Evolutionary conservation across 2,797 vertebrate species (phyloP), one percentile per base, ranked within the genome.

Genomic region (Lates japonicus): DNA sequence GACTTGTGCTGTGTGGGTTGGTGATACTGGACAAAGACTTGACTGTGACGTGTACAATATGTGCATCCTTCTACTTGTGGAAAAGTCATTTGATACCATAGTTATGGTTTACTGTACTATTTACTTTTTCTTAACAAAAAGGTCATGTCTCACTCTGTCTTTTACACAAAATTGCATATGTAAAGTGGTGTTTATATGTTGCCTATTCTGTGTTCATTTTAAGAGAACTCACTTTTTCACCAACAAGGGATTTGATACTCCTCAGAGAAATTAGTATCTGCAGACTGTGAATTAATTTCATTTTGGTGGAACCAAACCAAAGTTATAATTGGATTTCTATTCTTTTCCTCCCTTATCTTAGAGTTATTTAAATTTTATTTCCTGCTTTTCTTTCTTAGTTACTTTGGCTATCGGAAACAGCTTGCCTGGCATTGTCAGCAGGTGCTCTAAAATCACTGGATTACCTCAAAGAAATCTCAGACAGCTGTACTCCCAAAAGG

Each of bases 261-360:
- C 65, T 81, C 20, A 0, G 72, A 84, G 44, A 81, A 83, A 76
- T 71, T 35, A 42, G 19, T 42, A 57, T 58, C 37, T 73, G 48
- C 51, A 80, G 59, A 83, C 33, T 58, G 29, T 69, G 41, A 76
- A 78, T 74, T 73, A 39, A 80, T 81, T 80, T 66, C 13, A 54
- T 71, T 75, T 78, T 44, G 19, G 20, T 44, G 35, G 22, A 62
- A 73, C 29, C 49, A 76, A 85, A 80, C 31, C 52, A 33, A 86
- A 81, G 48, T 83, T 49, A 70, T 70, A 74, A 78, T 85, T 83
- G 60, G 48, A 75, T 86, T 85, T 76, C 10, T 48, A 19, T 65
- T 66, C 0, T 60, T 57, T 80, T 67, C 20, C 0, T 51, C 61
- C n/a, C 55, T 58, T 66, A 78, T 77, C 60, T 17, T 20, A 12